Base-by-base conservation (phyloP, 2,113 vertebrate species). In the Anarrhichthys ocellatus region DNA sequence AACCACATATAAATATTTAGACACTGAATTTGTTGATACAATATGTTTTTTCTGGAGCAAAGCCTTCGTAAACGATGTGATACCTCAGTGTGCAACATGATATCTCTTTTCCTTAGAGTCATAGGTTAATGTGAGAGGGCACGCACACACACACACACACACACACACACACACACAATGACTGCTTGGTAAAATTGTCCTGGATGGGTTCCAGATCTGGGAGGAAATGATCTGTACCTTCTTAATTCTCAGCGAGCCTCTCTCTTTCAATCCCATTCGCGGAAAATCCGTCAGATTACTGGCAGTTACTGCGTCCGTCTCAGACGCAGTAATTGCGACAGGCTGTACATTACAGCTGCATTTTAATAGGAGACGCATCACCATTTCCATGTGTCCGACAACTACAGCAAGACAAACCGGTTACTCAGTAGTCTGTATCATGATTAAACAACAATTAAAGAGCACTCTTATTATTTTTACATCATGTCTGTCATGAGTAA, bases 151-250 rank as follows among this genome's bases (percentile, higher is more conserved):
- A 80, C 27, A 18, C 52, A 81, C 52, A 65, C 69, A 78, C 3
- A 77, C 44, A 73, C 56, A 46, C n/a, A 77, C 50, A 72, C 50
- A 73, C 18, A 64, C 61, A 76, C 1, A n/a, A 1, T 0, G 54
- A 24, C 63, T 62, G 64, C 17, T n/a, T 59, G 74, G 71, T 83
- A n/a, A 81, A 87, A 82, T n/a, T 65, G 27, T 27, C 32, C 68
- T 76, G 79, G 89, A 91, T 84, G 65, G 86, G 46, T 89, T 92
- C 90, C 91, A 91, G 89, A 90, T 72, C 62, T 64, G 50, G 34
- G 24, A 83, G 83, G 70, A 87, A 88, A 86, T 83, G 73, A 86
- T 42, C 38, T 71, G 71, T 14, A 71, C 66, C 54, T 34, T 77
- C 36, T 80, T 38, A 63, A 44, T 67, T 81, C 58, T 38, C 67